These are phyloP conservation scores for Micoletzkya japonica DNA, from an alignment of 2,888 invertebrate genomes.

Conservation along the genomic window DNA sequence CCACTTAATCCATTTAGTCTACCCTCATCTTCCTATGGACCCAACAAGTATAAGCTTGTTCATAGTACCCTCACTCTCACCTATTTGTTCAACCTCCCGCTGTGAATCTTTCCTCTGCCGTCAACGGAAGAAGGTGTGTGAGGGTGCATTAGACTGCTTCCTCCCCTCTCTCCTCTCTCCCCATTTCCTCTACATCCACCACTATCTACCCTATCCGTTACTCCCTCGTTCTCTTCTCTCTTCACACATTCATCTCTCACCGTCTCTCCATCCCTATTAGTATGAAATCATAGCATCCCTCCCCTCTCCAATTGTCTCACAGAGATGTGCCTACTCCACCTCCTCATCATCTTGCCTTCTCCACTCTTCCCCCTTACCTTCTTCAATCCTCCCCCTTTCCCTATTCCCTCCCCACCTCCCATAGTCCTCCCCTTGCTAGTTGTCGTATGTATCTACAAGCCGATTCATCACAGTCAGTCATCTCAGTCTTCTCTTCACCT, in stretches of 20 bases:
- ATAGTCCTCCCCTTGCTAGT: slow-evolving; percentile 7
- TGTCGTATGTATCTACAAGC: slow-evolving; percentile 20
- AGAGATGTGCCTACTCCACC: no score
- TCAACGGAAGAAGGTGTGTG: no score
- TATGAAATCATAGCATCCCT: background rate
- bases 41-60: no score
- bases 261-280: background rate
- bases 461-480: slow-evolving; percentile 20
- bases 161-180: slow-evolving; percentile 5
- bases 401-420: background rate
- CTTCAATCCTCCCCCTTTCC: background rate
- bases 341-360: no score
- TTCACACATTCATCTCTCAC: background rate
- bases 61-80: no score
- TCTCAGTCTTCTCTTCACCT: slow-evolving; percentile 12
- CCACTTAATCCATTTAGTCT: background rate
- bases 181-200: background rate
- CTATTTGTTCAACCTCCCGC: no score
- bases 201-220: background rate
- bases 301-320: no score
- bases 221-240: background rate
- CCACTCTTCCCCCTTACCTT: slow-evolving; percentile 1
- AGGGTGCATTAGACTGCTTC: no score
- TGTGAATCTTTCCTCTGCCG: no score
- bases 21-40: no score